These are phyloP conservation scores for Vulpes ferrilata DNA, from an alignment of 2,113 vertebrate genomes.

Conservation along the genomic window DNA sequence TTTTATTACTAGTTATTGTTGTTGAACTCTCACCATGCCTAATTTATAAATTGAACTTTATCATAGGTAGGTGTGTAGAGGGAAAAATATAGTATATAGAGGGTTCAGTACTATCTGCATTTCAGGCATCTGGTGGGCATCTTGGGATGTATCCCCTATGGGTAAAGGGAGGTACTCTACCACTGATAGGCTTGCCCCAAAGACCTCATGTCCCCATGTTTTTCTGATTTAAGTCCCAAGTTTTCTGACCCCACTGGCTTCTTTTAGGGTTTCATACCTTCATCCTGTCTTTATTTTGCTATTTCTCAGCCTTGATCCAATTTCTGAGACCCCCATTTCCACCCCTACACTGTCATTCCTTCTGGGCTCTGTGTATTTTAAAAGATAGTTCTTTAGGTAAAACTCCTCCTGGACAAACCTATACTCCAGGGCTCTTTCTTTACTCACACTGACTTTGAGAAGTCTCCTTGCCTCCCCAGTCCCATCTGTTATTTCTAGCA, in stretches of 20 bases:
- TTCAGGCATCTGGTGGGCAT: not conserved
- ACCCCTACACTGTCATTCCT: not conserved
- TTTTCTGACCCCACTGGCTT: not conserved
- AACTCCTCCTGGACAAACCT: not conserved
- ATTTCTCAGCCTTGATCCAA: not conserved
- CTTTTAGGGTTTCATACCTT: not conserved
- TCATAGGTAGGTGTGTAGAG: not conserved
- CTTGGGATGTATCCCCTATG: not conserved
- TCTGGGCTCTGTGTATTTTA: not conserved
- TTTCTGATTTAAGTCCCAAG: conserved; percentile 11
- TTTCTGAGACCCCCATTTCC: not conserved
- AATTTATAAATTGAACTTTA: not conserved
- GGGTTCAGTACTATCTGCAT: not conserved
- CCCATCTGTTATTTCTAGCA: not conserved
- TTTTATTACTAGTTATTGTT: not conserved
- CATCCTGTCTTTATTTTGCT: not conserved
- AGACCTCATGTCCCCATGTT: not conserved
- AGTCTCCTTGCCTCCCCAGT: not conserved
- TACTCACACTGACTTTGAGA: not conserved
- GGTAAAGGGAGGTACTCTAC: not conserved
- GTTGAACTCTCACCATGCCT: not conserved
- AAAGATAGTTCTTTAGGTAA: not conserved
- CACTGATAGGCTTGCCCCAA: not conserved
- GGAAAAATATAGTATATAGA: not conserved
- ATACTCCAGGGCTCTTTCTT: not conserved